These are phyloP conservation scores for Montipora cactus DNA, from an alignment of 64 coral and sea anemone genomes.

Conservation along the genomic window DNA sequence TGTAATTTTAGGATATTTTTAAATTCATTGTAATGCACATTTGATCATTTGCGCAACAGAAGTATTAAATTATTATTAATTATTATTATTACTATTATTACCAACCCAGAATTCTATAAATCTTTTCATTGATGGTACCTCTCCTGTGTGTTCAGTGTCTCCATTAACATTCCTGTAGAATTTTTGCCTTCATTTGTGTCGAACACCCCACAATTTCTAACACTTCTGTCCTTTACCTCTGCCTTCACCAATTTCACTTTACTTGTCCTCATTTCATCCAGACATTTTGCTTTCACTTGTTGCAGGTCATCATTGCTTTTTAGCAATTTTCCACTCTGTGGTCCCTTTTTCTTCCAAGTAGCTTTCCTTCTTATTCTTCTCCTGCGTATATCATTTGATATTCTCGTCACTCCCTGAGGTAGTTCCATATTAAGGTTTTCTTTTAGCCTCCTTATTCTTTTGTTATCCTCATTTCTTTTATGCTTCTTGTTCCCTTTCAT, in stretches of 20 bases:
- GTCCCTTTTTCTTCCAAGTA: not conserved
- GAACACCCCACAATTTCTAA: constrained; percentile 30
- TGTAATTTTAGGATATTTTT: too few species aligned
- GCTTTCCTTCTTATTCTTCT: constrained; percentile 2
- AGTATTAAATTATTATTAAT: too few species aligned
- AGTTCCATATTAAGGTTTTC: too few species aligned
- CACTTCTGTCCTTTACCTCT: too few species aligned
- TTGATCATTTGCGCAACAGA: too few species aligned
- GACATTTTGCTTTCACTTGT: constrained; percentile 31
- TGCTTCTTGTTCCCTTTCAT: too few species aligned
- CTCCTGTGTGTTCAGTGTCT: not conserved
- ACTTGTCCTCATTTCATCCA: not conserved
- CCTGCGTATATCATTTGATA: too few species aligned
- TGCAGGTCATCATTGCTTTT: not conserved
- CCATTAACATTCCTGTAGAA: constrained; percentile 21
- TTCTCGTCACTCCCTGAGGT: too few species aligned
- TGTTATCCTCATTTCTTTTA: too few species aligned
- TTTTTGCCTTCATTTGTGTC: not conserved
- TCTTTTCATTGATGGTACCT: constrained; percentile 20
- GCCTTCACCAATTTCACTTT: constrained; percentile 33
- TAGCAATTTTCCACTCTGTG: not conserved
- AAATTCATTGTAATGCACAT: too few species aligned
- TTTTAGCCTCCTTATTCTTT: too few species aligned
- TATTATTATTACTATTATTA: too few species aligned
- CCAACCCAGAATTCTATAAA: constrained; percentile 51